A percentile compares a stretch with the other conserved stretches of the same genome.
Evolutionary conservation across 2,113 vertebrate species (phyloP).

Genomic region (Dipodomys ordii): DNA sequence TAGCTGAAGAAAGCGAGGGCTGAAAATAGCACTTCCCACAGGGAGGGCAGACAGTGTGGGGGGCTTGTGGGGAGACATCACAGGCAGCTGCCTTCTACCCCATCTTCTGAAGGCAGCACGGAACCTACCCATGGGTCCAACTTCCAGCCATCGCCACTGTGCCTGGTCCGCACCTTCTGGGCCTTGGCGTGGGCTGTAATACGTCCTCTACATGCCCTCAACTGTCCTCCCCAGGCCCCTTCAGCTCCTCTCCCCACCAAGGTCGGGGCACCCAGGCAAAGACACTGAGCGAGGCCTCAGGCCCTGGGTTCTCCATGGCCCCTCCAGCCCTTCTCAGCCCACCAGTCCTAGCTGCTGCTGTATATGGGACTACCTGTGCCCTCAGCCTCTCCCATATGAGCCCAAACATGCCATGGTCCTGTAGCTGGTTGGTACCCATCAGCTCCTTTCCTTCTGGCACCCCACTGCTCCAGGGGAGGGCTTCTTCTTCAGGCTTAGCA

Average conservation of each 20-base stretch:
- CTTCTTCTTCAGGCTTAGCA: neutral
- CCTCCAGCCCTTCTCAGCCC: neutral
- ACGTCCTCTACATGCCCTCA: neutral
- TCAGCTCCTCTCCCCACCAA: rapidly evolving
- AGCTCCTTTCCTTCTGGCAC: neutral
- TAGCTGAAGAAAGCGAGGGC: neutral
- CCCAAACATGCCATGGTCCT: rapidly evolving
- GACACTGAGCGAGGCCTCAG: neutral
- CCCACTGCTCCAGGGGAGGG: rapidly evolving
- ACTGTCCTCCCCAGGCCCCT: neutral
- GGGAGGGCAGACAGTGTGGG: neutral
- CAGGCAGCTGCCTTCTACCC: rapidly evolving
- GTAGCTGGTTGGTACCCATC: neutral
- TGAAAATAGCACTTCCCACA: slow-evolving; percentile 53
- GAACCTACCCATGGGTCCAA: neutral
- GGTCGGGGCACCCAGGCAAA: too few relatives aligned
- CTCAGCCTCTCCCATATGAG: neutral
- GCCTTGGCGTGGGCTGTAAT: neutral
- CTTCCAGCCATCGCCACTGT: neutral
- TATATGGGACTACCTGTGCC: neutral
- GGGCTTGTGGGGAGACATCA: neutral
- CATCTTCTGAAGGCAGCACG: too few relatives aligned
- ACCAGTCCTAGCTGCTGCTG: neutral
- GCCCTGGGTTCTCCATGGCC: neutral
- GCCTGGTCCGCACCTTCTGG: rapidly evolving